Percentiles rank a stretch among this genome's conserved stretches.
Evolutionary conservation across 2,797 vertebrate species (phyloP).

Genomic region (Periparus ater): DNA sequence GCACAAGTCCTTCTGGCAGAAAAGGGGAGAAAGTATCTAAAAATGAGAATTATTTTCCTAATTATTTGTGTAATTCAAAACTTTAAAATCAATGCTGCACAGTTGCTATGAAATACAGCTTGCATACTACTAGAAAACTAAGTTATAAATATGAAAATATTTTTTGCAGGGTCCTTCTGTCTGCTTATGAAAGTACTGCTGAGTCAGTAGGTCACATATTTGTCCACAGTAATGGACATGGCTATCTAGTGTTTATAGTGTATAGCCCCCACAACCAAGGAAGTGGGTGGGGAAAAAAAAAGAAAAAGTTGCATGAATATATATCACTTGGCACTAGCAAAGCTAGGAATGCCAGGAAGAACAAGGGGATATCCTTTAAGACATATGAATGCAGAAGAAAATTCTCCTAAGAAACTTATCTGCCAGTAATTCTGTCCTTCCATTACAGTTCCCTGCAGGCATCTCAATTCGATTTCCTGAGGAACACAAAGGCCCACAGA

Average conservation of each 20-base stretch:
- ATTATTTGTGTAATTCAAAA: not conserved
- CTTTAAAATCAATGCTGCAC: not conserved
- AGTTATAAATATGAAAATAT: not conserved
- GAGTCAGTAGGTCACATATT: not conserved
- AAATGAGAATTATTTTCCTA: not conserved
- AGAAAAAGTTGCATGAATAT: not conserved
- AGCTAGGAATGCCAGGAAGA: not conserved
- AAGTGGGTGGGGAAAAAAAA: fast-evolving
- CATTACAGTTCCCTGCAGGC: not conserved
- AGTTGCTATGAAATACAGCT: not conserved
- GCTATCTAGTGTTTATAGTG: not conserved
- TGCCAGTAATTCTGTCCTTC: not conserved
- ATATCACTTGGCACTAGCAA: not conserved
- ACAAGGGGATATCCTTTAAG: not conserved
- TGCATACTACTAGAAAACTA: not conserved
- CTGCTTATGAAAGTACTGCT: not conserved
- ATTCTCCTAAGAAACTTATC: not conserved
- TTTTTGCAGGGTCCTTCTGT: not conserved
- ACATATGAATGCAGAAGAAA: not conserved
- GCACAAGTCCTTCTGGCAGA: not conserved
- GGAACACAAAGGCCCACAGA: not conserved
- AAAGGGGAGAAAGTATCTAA: not conserved
- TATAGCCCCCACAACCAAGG: not conserved
- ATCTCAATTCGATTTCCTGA: not conserved
- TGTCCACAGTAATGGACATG: not conserved